Evolutionary conservation across 1,140 invertebrate species (phyloP).

Genomic region (Lasaia peninsularis): DNA sequence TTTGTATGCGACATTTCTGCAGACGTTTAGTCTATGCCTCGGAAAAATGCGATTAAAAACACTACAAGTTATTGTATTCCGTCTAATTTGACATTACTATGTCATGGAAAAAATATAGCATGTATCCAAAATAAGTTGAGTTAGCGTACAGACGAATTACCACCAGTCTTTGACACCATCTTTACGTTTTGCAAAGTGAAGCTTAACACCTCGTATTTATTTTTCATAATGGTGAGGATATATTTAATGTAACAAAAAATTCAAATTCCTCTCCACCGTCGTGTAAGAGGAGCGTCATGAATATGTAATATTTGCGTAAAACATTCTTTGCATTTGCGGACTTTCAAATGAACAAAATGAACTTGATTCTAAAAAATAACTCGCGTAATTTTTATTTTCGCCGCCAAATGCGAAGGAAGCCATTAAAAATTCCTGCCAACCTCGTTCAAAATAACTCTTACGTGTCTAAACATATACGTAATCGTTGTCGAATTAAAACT

Average conservation of each 20-base stretch:
- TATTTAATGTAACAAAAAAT: not conserved
- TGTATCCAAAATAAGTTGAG: too few relatives aligned
- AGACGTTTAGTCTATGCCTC: too few relatives aligned
- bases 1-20: too few relatives aligned
- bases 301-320: slow-evolving; percentile 5
- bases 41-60: too few relatives aligned
- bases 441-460: slow-evolving; percentile 35
- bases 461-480: slow-evolving; percentile 21
- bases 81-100: too few relatives aligned
- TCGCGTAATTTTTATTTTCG: slow-evolving; percentile 12
- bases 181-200: too few relatives aligned
- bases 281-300: not conserved
- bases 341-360: slow-evolving; percentile 8
- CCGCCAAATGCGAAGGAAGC: slow-evolving; percentile 33
- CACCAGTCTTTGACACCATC: too few relatives aligned
- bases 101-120: too few relatives aligned
- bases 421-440: slow-evolving; percentile 32
- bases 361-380: slow-evolving; percentile 9
- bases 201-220: too few relatives aligned
- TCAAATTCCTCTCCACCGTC: not conserved
- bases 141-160: too few relatives aligned
- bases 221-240: too few relatives aligned
- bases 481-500: slow-evolving; percentile 17
- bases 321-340: slow-evolving; percentile 2
- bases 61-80: too few relatives aligned